Evolutionary conservation across 2,888 invertebrate species (phyloP), one percentile per base, ranked within the genome.

Genomic region (Brassicogethes aeneus): DNA sequence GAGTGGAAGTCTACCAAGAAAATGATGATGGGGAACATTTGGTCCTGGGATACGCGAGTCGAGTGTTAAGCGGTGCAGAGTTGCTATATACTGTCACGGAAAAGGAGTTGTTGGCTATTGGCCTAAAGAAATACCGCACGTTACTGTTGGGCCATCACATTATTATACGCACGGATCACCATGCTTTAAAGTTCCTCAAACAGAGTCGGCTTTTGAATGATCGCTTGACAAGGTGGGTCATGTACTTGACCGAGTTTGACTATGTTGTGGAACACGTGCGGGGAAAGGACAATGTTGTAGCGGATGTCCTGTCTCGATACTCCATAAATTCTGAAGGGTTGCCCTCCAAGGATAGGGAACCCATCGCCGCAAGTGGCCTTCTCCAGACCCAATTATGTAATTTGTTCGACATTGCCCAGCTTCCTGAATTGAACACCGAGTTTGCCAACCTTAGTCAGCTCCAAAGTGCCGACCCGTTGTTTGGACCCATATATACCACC

Each of bases 81-180:
- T 34, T 33, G 15, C 16, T 39, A 33, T 39, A 42, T 10, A 45
- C 45, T 1, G 32, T 38, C 3, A 40, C 42, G 2, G 45, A 43
- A 17, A 37, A 43, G 16, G 43, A 43, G 32, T 32, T 45, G 10
- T 15, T 45, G 2, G 45, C 45, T 10, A 14, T 39, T 33, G 36
- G 42, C 2, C 23, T 43, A 8, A n/a, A 39, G 38, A 42, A 36
- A 36, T 39, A n/a, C n/a, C n/a, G n/a, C n/a, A n/a, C n/a, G n/a
- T n/a, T n/a, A n/a, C n/a, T n/a, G n/a, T n/a, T n/a, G n/a, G n/a
- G n/a, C n/a, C n/a, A n/a, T n/a, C n/a, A n/a, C n/a, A n/a, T n/a
- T n/a, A n/a, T n/a, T n/a, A n/a, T n/a, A n/a, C n/a, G n/a, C n/a
- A n/a, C n/a, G n/a, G n/a, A n/a, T n/a, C n/a, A n/a, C n/a, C n/a